These are phyloP conservation scores for Spinus olivaceus DNA, from an alignment of 2,797 vertebrate genomes.

Conservation along the genomic window DNA sequence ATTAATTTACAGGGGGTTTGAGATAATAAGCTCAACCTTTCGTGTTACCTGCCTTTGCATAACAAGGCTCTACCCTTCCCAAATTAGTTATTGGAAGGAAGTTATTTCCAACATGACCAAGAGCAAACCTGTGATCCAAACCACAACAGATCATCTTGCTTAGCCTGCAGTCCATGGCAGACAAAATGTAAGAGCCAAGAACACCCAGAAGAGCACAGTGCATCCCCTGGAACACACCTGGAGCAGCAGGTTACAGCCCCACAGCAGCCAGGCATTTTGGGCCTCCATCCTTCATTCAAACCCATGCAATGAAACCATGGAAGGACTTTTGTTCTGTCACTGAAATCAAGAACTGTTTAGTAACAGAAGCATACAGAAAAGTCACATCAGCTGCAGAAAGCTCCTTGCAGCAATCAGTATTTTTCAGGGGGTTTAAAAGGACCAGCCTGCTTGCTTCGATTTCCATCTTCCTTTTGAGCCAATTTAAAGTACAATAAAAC, in stretches of 20 bases:
- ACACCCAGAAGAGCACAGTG: not conserved
- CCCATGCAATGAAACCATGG: not conserved
- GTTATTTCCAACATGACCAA: not conserved
- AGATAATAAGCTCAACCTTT: not conserved
- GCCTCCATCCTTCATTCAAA: not conserved
- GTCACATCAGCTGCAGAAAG: not conserved
- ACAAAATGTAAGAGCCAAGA: not conserved
- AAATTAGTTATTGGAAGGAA: not conserved
- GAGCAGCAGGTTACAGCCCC: not conserved
- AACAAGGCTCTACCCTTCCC: not conserved
- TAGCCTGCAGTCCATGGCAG: not conserved
- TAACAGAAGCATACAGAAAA: not conserved
- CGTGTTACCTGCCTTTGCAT: not conserved
- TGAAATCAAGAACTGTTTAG: not conserved
- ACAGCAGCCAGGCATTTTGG: not conserved
- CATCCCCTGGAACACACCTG: not conserved
- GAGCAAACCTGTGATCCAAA: not conserved
- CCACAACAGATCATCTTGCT: not conserved
- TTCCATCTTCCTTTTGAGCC: not conserved
- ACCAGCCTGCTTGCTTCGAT: not conserved
- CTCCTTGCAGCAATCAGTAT: not conserved
- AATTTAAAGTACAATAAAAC: not conserved
- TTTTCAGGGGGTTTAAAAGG: not conserved
- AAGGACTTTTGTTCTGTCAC: not conserved
- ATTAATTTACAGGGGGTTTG: not conserved